These are phyloP conservation scores for Periparus ater DNA, from an alignment of 2,797 vertebrate species.

Conservation along the genomic window DNA sequence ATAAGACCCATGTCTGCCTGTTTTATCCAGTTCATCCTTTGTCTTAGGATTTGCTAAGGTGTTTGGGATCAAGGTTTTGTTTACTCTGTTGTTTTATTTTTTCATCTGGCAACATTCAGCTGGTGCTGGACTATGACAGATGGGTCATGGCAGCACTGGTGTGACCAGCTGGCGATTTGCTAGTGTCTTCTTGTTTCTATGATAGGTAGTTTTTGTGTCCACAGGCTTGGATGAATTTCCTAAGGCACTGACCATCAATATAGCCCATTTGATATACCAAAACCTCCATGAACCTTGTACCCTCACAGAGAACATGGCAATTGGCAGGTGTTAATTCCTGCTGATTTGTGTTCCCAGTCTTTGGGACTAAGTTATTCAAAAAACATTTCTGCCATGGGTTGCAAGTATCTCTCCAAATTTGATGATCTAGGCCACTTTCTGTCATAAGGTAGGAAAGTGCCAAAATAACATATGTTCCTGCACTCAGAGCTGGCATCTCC, in stretches of 20 bases:
- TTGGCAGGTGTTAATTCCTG: not conserved
- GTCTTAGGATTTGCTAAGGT: not conserved
- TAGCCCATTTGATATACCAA: not conserved
- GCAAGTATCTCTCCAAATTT: not conserved
- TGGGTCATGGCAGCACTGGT: not conserved
- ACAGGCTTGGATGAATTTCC: not conserved
- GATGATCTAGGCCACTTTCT: not conserved
- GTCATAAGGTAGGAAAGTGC: slow-evolving; percentile 20
- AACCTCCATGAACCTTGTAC: not conserved
- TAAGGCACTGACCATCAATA: not conserved
- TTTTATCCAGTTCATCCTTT: not conserved
- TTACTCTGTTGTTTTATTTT: not conserved
- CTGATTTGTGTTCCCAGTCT: not conserved
- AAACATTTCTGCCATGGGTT: not conserved
- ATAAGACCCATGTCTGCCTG: not conserved
- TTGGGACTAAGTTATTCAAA: not conserved
- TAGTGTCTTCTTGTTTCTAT: not conserved
- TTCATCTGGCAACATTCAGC: not conserved
- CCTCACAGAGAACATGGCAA: not conserved
- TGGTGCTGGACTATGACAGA: not conserved
- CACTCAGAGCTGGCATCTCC: not conserved
- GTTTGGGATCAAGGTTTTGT: not conserved
- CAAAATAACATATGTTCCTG: not conserved
- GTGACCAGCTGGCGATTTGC: not conserved
- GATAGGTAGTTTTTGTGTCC: not conserved